Conservation (phyloP, 2,113 vertebrate species). For the Indri indri region DNA sequence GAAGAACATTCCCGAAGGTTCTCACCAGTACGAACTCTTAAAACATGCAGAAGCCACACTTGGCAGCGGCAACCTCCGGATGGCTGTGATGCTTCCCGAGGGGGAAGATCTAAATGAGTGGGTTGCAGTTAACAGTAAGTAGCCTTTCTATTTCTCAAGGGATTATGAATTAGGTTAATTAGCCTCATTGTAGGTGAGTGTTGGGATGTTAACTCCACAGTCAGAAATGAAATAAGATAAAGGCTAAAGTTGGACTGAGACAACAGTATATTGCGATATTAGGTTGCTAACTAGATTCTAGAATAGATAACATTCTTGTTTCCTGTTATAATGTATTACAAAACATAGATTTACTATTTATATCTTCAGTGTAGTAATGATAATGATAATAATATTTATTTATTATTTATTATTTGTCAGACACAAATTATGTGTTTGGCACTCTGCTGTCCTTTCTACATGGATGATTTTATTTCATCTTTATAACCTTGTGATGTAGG, state of each 20-base stretch:
- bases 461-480: constrained; percentile 43
- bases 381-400: not conserved
- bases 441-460: not conserved
- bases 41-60: constrained; percentile 92
- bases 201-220: not conserved
- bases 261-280: not conserved
- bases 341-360: not conserved
- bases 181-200: not conserved
- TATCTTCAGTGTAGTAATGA: not conserved
- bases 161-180: not conserved
- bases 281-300: not conserved
- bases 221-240: constrained; percentile 21
- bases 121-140: constrained; percentile 94
- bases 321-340: not conserved
- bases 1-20: constrained; percentile 93
- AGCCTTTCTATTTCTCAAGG: not conserved
- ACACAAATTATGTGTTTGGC: not conserved
- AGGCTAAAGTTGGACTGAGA: not conserved
- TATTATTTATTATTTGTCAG: not conserved
- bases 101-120: constrained; percentile 92
- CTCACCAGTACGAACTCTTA: constrained; percentile 91
- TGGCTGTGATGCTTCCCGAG: constrained; percentile 92
- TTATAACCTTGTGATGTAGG: not conserved
- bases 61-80: constrained; percentile 90
- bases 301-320: not conserved